These are phyloP conservation scores for Diabrotica balteata DNA, from an alignment of 2,888 invertebrate genomes.

Conservation along the genomic window DNA sequence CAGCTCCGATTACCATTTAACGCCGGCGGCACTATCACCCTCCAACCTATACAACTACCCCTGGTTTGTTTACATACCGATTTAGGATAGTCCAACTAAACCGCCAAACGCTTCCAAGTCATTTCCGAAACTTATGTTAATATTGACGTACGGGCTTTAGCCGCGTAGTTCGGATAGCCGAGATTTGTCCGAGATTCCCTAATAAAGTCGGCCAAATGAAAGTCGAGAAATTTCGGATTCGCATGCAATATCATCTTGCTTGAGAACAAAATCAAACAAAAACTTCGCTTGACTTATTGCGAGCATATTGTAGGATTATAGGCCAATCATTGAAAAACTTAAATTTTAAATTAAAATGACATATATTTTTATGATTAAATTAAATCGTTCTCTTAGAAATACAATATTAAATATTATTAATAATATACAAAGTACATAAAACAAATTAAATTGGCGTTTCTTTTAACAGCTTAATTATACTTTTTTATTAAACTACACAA, in stretches of 20 bases:
- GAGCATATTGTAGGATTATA: background rate
- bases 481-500: too few species aligned
- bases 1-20: too few species aligned
- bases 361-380: background rate
- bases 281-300: conserved; percentile 7
- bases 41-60: background rate
- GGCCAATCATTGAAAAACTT: background rate
- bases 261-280: conserved; percentile 35
- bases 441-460: too few species aligned
- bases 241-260: conserved; percentile 33
- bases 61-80: background rate
- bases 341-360: too few species aligned
- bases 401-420: background rate
- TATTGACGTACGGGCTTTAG: conserved; percentile 54
- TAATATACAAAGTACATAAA: too few species aligned
- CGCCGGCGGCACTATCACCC: too few species aligned
- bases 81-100: conserved; percentile 9
- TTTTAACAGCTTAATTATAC: too few species aligned
- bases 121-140: conserved; percentile 55
- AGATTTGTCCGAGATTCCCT: conserved; percentile 40
- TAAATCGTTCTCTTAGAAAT: background rate
- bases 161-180: conserved; percentile 1
- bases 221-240: conserved; percentile 33
- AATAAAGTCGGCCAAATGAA: conserved; percentile 50
- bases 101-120: conserved; percentile 47